phyloP scores from a whole-genome alignment of 1,140 invertebrate species.

The Spodoptera frugiperda region DNA sequence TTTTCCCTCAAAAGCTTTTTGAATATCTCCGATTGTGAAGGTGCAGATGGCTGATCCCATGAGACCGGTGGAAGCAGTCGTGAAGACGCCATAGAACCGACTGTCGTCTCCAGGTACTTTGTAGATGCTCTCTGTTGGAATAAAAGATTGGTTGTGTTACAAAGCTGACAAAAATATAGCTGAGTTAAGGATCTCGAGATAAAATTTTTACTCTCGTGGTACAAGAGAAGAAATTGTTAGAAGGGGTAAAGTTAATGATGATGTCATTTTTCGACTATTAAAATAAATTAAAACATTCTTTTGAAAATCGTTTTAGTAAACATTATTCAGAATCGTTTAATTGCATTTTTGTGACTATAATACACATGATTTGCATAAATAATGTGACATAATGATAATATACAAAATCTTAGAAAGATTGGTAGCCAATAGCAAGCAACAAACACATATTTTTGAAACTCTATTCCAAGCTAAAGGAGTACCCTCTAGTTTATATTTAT shows the following conservation, averaged over 20 bases:
- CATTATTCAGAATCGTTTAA: too few relatives aligned
- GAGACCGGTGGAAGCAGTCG: slow-evolving; percentile 96
- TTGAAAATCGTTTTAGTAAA: too few relatives aligned
- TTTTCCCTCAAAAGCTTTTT: slow-evolving; percentile 95
- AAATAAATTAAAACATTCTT: too few relatives aligned
- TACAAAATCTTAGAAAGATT: not conserved
- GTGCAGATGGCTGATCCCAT: slow-evolving; percentile 98
- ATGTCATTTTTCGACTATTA: too few relatives aligned
- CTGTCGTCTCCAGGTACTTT: slow-evolving; percentile 95
- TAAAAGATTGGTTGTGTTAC: slow-evolving; percentile 51
- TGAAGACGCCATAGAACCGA: slow-evolving; percentile 98
- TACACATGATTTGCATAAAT: too few relatives aligned
- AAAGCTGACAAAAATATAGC: not conserved
- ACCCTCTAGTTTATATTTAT: slow-evolving; percentile 4
- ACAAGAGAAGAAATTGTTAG: too few relatives aligned
- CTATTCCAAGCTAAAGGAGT: not conserved
- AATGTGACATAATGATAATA: too few relatives aligned
- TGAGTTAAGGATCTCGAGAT: too few relatives aligned
- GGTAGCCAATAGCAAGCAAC: not conserved
- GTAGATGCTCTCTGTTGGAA: slow-evolving; percentile 93
- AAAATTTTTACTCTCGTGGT: too few relatives aligned
- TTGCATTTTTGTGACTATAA: too few relatives aligned
- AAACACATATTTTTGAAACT: not conserved
- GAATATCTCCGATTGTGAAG: slow-evolving; percentile 95
- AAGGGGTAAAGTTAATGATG: too few relatives aligned